Evolutionary conservation across 1,140 invertebrate genomes (phyloP), one percentile per base, ranked within the genome.

Genomic region (Ceratina calcarata): DNA sequence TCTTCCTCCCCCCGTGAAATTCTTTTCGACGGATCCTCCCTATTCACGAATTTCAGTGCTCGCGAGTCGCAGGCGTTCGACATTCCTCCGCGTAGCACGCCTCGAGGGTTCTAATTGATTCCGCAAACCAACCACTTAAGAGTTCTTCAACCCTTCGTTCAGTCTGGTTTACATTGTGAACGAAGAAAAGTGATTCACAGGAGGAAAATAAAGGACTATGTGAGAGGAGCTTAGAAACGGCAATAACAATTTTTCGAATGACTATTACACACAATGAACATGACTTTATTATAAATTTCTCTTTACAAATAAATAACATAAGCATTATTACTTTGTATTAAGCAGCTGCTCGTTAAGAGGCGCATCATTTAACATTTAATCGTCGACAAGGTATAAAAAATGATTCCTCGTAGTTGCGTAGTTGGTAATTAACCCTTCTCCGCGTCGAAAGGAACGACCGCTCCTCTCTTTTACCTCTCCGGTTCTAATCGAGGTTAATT

Each of bases 101-200:
- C 7, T 8, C 49, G 27, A 24, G 45, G 68, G 60, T 71, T 58
- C 60, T 78, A 78, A 78, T 78, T 72, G 76, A 64, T 78, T 55
- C 32, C 49, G 76, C 68, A 71, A 72, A 64, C 49, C 27, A 62
- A 20, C 15, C 67, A 10, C 49, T 51, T 27, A 20, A 18, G n/a
- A 27, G 24, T 8, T 24, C 70, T 72, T 32, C 27, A 13, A 32
- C 57, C 45, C 37, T 16, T 3, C n/a, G n/a, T n/a, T 45, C 37
- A 10, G 37, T 45, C 37, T 45, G 37, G 37, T 45, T 45, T 45
- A 45, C 37, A 45, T 45, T 4, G n/a, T 12, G n/a, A 22, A 16
- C 2, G 3, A 10, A 10, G 6, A 45, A 37, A 37, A 45, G 37
- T 45, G 37, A 45, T 45, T 45, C 37, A 45, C 37, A 2, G 37